A percentile compares a stretch with the other conserved stretches of the same genome.
phyloP scores from a whole-genome alignment of 1,140 invertebrate genomes.

The Steinernema khuongi region DNA sequence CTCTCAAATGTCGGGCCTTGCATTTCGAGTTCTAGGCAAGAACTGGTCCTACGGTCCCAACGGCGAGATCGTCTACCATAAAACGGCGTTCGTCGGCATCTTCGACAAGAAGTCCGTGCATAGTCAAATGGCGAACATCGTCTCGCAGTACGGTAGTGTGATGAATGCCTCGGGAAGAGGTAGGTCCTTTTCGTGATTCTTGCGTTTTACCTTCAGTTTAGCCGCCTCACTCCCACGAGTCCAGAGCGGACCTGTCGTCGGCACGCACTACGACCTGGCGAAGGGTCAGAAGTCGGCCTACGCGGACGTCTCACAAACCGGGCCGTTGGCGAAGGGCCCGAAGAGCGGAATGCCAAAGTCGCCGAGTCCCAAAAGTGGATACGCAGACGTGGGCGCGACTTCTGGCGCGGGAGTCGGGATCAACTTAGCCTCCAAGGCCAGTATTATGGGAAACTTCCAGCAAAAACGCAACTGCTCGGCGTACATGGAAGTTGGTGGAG shows the following conservation, averaged over 20 bases:
- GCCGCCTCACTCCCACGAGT: background rate
- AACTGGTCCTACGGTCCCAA: background rate
- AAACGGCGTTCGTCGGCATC: background rate
- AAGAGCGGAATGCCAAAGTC: too few relatives aligned
- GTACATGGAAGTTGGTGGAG: background rate
- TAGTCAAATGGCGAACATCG: background rate
- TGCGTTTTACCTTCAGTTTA: background rate
- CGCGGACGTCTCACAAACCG: too few relatives aligned
- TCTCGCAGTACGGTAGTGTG: background rate
- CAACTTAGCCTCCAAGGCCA: too few relatives aligned
- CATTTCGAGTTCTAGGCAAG: background rate
- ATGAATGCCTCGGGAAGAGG: background rate
- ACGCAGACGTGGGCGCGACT: too few relatives aligned
- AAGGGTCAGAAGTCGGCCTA: background rate
- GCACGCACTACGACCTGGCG: background rate
- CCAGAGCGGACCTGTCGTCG: background rate
- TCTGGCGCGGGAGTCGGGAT: too few relatives aligned
- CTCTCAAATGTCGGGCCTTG: background rate
- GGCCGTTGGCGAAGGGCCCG: too few relatives aligned
- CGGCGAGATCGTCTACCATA: background rate
- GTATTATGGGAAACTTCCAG: too few relatives aligned
- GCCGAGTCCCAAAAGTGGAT: too few relatives aligned
- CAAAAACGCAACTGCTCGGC: too few relatives aligned
- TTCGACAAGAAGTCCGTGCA: background rate
- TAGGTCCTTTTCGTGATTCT: background rate